Evolutionary conservation across 2,797 vertebrate species (phyloP).

Genomic region (Mallotus villosus): DNA sequence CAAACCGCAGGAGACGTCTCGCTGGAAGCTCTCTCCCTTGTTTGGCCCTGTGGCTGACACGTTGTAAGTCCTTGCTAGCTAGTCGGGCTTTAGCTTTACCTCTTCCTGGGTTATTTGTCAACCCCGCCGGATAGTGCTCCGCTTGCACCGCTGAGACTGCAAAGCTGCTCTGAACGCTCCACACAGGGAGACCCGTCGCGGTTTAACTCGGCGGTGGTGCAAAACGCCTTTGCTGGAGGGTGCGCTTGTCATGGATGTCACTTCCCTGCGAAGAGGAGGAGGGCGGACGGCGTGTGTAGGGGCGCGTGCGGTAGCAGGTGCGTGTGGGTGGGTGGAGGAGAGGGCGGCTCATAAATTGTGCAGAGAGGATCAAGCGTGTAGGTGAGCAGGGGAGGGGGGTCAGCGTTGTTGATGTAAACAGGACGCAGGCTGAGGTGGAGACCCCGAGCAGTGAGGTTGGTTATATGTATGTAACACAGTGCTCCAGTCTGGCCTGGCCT

Average conservation of each 20-base stretch:
- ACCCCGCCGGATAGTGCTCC: no score
- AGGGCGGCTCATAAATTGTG: slow-evolving; percentile 52
- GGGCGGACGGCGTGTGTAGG: slow-evolving; percentile 16
- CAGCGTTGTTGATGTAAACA: slow-evolving; percentile 61
- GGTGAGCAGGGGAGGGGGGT: slow-evolving; percentile 53
- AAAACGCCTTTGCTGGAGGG: neutral
- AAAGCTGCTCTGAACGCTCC: no score
- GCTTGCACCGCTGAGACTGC: no score
- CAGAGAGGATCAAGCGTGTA: slow-evolving; percentile 50
- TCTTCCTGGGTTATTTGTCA: no score
- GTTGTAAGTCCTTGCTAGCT: no score
- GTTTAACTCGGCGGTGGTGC: slow-evolving; percentile 2
- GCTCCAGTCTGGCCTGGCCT: slow-evolving; percentile 52
- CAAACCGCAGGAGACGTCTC: no score
- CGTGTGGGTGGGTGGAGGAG: slow-evolving; percentile 2
- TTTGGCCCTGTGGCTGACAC: no score
- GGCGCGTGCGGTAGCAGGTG: slow-evolving; percentile 11
- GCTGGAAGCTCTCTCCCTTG: slow-evolving; percentile 13
- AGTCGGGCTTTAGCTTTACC: no score
- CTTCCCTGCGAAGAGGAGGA: neutral
- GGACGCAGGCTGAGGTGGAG: slow-evolving; percentile 40
- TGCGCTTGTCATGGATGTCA: neutral
- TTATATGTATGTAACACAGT: slow-evolving; percentile 56
- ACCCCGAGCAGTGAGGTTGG: slow-evolving; percentile 35
- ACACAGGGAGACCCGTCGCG: no score